Percentiles rank a stretch among this genome's conserved stretches.
Conservation (phyloP, 2,113 vertebrate species). For the Festucalex cinctus region DNA sequence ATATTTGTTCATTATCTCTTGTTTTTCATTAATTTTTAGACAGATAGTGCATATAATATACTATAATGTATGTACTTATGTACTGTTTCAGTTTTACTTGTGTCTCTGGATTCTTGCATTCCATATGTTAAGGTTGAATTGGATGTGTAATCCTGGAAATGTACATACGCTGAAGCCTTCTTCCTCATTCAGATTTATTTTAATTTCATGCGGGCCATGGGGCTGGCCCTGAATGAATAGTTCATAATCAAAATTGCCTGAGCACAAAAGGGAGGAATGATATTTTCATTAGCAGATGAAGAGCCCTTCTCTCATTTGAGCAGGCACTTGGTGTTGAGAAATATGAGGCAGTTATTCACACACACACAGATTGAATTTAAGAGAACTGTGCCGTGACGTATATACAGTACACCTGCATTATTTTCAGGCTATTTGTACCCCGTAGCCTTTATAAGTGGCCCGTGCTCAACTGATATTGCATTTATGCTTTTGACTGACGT, state of each 20-base stretch:
- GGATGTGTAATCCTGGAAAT: no score
- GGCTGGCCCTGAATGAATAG: slow-evolving; percentile 17
- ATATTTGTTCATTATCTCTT: neutral
- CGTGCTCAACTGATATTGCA: slow-evolving; percentile 5
- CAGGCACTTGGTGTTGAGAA: slow-evolving; percentile 28
- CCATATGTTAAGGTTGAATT: neutral
- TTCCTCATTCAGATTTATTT: slow-evolving; percentile 24
- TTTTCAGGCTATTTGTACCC: neutral
- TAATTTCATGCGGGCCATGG: neutral
- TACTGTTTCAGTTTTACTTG: neutral
- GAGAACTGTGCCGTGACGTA: slow-evolving; percentile 14
- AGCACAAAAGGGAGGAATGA: slow-evolving; percentile 5
- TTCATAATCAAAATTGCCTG: slow-evolving; percentile 21
- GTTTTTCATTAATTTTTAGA: neutral
- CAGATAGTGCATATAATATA: no score
- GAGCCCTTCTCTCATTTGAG: slow-evolving; percentile 20
- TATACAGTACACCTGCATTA: neutral
- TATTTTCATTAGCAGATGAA: slow-evolving; percentile 26
- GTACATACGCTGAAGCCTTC: slow-evolving; percentile 18
- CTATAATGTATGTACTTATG: no score
- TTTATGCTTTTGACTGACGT: neutral
- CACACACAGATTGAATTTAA: slow-evolving; percentile 27
- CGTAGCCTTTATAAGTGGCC: neutral
- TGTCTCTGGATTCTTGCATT: neutral
- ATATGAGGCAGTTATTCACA: slow-evolving; percentile 36